phyloP scores from a whole-genome alignment of 1,140 invertebrate species.

The Ceratina australensis region DNA sequence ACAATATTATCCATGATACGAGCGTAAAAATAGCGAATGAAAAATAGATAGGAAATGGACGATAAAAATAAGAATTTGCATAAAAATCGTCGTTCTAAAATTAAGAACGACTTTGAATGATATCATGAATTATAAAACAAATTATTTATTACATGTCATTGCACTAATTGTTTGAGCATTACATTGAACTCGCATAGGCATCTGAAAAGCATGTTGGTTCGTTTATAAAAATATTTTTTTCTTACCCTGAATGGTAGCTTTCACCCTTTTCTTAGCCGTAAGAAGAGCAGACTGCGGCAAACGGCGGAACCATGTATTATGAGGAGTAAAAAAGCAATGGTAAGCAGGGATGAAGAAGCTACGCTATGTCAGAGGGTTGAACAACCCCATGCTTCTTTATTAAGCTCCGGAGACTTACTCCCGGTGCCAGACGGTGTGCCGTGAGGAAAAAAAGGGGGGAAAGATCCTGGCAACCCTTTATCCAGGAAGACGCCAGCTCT shows the following conservation, averaged over 20 bases:
- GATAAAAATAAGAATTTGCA: too few species aligned
- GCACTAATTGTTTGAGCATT: too few species aligned
- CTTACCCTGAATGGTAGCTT: neutral
- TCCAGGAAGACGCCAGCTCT: conserved; percentile 33
- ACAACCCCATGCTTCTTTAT: conserved; percentile 52
- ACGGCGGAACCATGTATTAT: conserved; percentile 1
- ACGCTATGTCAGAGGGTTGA: conserved; percentile 48
- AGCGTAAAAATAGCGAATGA: too few species aligned
- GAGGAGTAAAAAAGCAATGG: neutral
- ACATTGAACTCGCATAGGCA: too few species aligned
- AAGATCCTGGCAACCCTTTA: conserved; percentile 56
- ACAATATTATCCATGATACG: too few species aligned
- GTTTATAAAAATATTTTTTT: too few species aligned
- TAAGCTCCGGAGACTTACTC: conserved; percentile 52
- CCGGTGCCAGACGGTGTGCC: conserved; percentile 53
- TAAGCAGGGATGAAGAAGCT: conserved; percentile 31
- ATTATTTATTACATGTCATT: too few species aligned
- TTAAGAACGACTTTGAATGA: too few species aligned
- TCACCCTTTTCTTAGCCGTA: conserved; percentile 8
- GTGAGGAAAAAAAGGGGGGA: conserved; percentile 27
- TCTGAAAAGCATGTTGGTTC: too few species aligned
- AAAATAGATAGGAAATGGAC: too few species aligned
- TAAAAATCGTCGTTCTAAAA: too few species aligned
- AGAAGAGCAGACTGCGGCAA: conserved; percentile 12
- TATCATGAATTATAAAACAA: too few species aligned